Conservation (phyloP, 2,797 vertebrate species). For the Gambusia yucatana region DNA sequence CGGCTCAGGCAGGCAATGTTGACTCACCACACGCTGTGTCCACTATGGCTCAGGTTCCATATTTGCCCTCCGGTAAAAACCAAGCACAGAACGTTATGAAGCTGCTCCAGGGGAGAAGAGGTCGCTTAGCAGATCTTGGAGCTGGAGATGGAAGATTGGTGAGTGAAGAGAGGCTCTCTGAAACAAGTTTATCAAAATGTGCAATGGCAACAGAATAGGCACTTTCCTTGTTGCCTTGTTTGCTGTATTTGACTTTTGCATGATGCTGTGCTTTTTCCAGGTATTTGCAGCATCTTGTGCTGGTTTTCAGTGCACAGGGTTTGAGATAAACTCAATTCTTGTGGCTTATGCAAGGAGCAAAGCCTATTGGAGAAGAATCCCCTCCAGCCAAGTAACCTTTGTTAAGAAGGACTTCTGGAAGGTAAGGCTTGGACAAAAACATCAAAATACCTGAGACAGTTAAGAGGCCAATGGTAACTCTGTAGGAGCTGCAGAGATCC, state of each 20-base stretch:
- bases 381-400: slow-evolving; percentile 68
- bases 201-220: not conserved
- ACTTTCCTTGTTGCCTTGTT: not conserved
- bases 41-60: slow-evolving; percentile 76
- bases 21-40: slow-evolving; percentile 9
- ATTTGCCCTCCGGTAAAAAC: slow-evolving; percentile 77
- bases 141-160: slow-evolving; percentile 84
- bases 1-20: not conserved
- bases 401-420: slow-evolving; percentile 82
- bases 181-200: not conserved
- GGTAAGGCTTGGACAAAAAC: slow-evolving; percentile 49
- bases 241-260: slow-evolving; percentile 4
- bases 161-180: slow-evolving; percentile 21
- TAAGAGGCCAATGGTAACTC: not conserved
- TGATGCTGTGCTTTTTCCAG: slow-evolving; percentile 40
- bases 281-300: slow-evolving; percentile 78
- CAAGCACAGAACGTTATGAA: slow-evolving; percentile 78
- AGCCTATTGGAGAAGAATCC: slow-evolving; percentile 71
- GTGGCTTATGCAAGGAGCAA: slow-evolving; percentile 71
- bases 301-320: slow-evolving; percentile 82
- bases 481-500: not conserved
- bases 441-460: not conserved
- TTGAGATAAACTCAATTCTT: slow-evolving; percentile 83
- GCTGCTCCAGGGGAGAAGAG: slow-evolving; percentile 74
- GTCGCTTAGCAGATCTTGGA: slow-evolving; percentile 80